Evolutionary conservation across 1,140 invertebrate species (phyloP), one percentile per base, ranked within the genome.

Genomic region (Homarus americanus): DNA sequence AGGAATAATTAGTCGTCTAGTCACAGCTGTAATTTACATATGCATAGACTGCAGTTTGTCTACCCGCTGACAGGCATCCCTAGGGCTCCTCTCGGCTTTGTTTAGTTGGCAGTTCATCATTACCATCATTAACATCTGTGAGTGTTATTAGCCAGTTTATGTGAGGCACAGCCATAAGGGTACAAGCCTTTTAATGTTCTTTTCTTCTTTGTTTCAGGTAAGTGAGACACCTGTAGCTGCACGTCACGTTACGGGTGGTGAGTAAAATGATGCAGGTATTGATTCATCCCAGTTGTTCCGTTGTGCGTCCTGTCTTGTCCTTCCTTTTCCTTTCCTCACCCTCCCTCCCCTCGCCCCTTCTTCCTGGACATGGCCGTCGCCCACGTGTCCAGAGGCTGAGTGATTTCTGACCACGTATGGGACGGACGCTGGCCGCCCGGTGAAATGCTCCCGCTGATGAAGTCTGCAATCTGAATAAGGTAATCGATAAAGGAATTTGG

Each of bases 401-500:
- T 90, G 79, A 75, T 73, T 82, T 49, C 80, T 69, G 34, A 10
- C 75, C 75, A 66, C 63, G 76, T 73, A 85, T 49, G 83, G 83
- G 83, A 40, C 75, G 34, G 44, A 58, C 49, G 73, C n/a, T 49
- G 53, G 36, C 36, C 79, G 78, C 20, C 79, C 36, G 41, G 40
- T 76, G 84, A 86, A 86, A 76, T 28, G 28, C 44, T 24, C n/a
- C 69, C 69, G 58, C 44, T 90, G 87, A 90, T 90, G 87, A 72
- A 90, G 87, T 82, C 41, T 90, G 87, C 87, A 90, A 82, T 82
- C 66, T 90, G 87, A 90, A 90, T 90, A 90, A 83, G 80, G 87
- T 76, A 90, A 90, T 90, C 87, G 87, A 90, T 90, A 90, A 72
- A 90, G 87, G 87, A 89, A 89, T 89, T 89, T 63, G 85, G 87